A percentile compares a stretch with the other conserved stretches of the same genome.
Conservation (phyloP, 2,797 vertebrate genomes). For the Danionella dracula region DNA sequence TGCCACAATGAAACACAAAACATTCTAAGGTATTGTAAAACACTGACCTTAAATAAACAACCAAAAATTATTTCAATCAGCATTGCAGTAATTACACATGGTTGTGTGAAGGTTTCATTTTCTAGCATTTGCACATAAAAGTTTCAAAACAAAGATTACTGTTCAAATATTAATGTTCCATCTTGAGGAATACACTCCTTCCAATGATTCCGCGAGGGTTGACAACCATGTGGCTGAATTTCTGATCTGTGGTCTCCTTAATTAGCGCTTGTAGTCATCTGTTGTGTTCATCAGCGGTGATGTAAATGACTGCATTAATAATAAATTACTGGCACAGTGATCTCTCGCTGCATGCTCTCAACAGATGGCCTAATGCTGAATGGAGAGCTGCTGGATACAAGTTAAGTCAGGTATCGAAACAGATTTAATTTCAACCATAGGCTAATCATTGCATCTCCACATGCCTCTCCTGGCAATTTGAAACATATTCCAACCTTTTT, state of each 20-base stretch:
- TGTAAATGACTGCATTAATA: constrained; percentile 39
- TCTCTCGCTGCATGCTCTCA: constrained; percentile 32
- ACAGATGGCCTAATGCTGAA: constrained; percentile 28
- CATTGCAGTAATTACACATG: background rate
- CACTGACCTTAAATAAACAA: no score
- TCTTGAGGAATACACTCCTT: constrained; percentile 19
- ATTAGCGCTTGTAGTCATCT: constrained; percentile 28
- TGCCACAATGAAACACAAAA: no score
- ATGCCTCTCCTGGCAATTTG: background rate
- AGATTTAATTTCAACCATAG: constrained; percentile 10
- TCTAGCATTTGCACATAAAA: background rate
- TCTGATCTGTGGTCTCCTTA: constrained; percentile 25
- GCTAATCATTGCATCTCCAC: background rate
- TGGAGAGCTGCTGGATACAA: constrained; percentile 34
- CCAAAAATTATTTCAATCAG: background rate
- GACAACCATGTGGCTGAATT: constrained; percentile 17
- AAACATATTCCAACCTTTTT: background rate
- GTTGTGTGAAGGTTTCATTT: background rate
- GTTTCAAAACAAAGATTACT: background rate
- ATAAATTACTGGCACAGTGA: constrained; percentile 33
- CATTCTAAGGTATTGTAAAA: no score
- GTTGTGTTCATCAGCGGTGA: constrained; percentile 26
- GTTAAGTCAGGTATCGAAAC: constrained; percentile 18
- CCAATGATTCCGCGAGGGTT: constrained; percentile 1
- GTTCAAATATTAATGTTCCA: constrained; percentile 7